Conservation (phyloP, 2,113 vertebrate genomes). For the Mus musculus region GRCm39 chr11:67270501-67271000, state of each 20-base stretch:
- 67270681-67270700: background rate
- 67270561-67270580: background rate
- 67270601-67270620: background rate
- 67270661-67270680: background rate
- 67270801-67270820: background rate
- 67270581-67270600: background rate
- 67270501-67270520: background rate
- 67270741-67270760: background rate
- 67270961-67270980: background rate
- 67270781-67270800: background rate
- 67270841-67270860: background rate
- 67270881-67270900: background rate
- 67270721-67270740: background rate
- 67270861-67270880: background rate
- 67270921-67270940: background rate
- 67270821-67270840: accelerated
- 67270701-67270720: background rate
- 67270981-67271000: background rate
- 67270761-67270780: background rate
- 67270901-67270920: background rate
- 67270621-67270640: background rate
- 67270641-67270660: background rate
- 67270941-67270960: background rate
- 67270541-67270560: background rate
- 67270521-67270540: accelerated